phyloP scores from a whole-genome alignment of 2,113 vertebrate species.

The Hiodon alosoides region DNA sequence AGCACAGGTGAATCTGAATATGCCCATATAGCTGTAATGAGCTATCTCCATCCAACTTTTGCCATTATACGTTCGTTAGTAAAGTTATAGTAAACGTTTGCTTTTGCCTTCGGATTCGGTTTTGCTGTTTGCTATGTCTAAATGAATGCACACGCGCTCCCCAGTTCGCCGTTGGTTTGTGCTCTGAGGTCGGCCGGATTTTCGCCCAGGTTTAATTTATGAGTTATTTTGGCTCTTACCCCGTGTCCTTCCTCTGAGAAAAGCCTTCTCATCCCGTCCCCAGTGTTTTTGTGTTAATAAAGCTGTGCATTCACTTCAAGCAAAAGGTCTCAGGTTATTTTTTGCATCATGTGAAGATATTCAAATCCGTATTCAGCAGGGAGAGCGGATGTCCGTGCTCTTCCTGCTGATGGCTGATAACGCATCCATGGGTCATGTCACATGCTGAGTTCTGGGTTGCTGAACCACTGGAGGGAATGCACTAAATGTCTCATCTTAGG shows the following conservation, averaged over 20 bases:
- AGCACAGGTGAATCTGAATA: too few relatives aligned
- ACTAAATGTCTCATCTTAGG: not conserved
- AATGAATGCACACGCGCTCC: not conserved
- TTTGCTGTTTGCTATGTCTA: conserved; percentile 6
- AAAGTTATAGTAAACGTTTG: too few relatives aligned
- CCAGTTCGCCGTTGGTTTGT: not conserved
- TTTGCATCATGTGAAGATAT: conserved; percentile 19
- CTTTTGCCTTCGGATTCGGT: too few relatives aligned
- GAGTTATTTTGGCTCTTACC: not conserved
- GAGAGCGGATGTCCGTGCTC: not conserved
- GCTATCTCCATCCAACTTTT: too few relatives aligned
- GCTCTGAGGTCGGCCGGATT: not conserved
- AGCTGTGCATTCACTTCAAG: conserved; percentile 22
- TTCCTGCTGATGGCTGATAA: conserved; percentile 3
- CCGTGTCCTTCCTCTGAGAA: conserved; percentile 19
- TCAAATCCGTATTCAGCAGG: conserved; percentile 5
- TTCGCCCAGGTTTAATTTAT: not conserved
- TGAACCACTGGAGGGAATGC: not conserved
- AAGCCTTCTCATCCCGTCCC: conserved; percentile 35
- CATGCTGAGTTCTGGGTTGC: not conserved
- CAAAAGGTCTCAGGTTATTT: conserved; percentile 27
- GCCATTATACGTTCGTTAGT: too few relatives aligned
- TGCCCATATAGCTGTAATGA: too few relatives aligned
- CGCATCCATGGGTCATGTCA: not conserved
- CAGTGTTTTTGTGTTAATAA: not conserved